Percentiles rank a stretch among this genome's conserved stretches.
Evolutionary conservation across 2,888 invertebrate species (phyloP).

Genomic region (Ectemnius continuus): DNA sequence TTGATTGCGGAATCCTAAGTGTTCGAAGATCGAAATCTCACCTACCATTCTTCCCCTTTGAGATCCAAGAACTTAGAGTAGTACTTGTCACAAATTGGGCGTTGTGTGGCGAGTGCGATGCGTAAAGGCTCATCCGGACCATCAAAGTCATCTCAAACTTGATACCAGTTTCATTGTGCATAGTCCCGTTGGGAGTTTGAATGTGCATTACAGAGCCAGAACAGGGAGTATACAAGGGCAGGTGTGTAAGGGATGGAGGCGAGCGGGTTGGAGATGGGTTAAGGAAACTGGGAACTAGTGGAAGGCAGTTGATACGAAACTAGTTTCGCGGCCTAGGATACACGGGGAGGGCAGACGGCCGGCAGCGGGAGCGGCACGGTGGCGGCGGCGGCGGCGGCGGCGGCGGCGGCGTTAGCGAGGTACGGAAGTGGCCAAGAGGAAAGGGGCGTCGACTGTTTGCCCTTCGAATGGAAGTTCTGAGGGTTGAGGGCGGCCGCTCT

Average conservation of each 20-base stretch:
- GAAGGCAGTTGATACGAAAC: slow-evolving; percentile 67
- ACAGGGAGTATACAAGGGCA: slow-evolving; percentile 53
- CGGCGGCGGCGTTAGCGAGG: background rate
- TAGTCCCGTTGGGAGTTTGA: slow-evolving; percentile 6
- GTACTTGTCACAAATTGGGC: too few relatives aligned
- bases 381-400: slow-evolving; percentile 3
- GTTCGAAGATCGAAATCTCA: background rate
- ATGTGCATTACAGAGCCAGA: slow-evolving; percentile 46
- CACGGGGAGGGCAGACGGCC: slow-evolving; percentile 52
- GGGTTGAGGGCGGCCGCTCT: slow-evolving; percentile 62
- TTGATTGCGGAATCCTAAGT: slow-evolving; percentile 5
- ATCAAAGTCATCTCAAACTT: too few relatives aligned
- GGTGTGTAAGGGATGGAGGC: slow-evolving; percentile 46
- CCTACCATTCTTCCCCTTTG: background rate
- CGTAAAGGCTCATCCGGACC: too few relatives aligned
- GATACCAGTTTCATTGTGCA: background rate
- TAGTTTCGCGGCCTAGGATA: slow-evolving; percentile 72
- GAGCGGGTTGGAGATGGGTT: slow-evolving; percentile 37
- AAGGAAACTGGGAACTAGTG: slow-evolving; percentile 60
- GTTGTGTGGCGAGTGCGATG: too few relatives aligned
- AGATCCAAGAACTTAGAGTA: too few relatives aligned
- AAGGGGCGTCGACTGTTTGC: slow-evolving; percentile 60
- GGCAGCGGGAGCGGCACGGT: background rate
- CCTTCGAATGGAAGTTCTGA: slow-evolving; percentile 67
- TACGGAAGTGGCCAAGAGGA: slow-evolving; percentile 27